A percentile compares a stretch with the other conserved stretches of the same genome.
Conservation (phyloP, 2,797 vertebrate species). For the Oreortyx pictus region DNA sequence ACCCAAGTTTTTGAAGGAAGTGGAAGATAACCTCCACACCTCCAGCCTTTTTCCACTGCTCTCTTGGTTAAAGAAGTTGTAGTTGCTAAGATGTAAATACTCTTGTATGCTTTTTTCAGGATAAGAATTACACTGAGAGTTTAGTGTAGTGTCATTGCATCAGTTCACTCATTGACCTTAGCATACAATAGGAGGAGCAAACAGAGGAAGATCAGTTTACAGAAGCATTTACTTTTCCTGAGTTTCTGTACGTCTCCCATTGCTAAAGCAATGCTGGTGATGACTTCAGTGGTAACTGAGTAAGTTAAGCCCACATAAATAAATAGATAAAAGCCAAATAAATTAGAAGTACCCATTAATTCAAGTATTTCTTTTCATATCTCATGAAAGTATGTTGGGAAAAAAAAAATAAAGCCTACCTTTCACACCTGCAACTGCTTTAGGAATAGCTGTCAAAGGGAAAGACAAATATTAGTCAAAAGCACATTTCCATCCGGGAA, state of each 20-base stretch:
- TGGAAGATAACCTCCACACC: not conserved
- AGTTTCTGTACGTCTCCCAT: not conserved
- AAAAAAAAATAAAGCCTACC: not conserved
- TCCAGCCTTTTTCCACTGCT: not conserved
- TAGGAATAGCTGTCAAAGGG: conserved; percentile 14
- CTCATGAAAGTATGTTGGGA: not conserved
- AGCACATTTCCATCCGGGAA: not conserved
- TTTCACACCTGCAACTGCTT: not conserved
- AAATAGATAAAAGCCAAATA: not conserved
- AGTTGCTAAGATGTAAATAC: not conserved
- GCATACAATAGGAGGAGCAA: not conserved
- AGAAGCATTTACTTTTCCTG: not conserved
- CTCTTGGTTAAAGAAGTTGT: not conserved
- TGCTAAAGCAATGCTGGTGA: not conserved
- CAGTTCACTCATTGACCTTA: not conserved
- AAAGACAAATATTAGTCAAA: not conserved
- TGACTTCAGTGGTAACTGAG: not conserved
- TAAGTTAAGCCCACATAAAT: not conserved
- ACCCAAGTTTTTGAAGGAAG: not conserved
- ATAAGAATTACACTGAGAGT: not conserved
- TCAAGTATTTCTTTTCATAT: not conserved
- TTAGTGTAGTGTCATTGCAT: not conserved
- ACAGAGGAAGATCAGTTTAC: not conserved
- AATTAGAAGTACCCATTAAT: not conserved
- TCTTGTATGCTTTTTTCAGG: not conserved